Conservation (phyloP, 2,888 invertebrate genomes). For the Aromia moschata region DNA sequence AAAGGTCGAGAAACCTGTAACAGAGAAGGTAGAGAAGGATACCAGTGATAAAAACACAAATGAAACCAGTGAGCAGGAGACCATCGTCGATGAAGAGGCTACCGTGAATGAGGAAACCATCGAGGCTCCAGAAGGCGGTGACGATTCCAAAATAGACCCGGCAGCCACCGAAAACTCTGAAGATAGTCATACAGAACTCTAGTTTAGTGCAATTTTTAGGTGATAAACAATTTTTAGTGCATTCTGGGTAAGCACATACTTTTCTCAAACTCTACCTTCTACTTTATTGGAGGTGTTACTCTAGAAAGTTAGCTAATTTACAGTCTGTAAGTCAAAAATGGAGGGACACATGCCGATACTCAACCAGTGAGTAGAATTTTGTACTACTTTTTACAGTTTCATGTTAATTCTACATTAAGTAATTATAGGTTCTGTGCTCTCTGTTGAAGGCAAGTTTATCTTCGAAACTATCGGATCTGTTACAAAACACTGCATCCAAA, state of each 20-base stretch:
- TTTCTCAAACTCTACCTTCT: background rate
- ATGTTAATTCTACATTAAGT: background rate
- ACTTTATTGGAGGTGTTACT: background rate
- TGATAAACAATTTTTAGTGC: conserved; percentile 38
- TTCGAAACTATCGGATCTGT: too few relatives aligned
- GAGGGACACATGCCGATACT: too few relatives aligned
- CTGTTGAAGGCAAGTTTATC: too few relatives aligned
- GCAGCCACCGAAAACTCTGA: conserved; percentile 43
- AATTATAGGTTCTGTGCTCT: too few relatives aligned
- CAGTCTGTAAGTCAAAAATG: too few relatives aligned
- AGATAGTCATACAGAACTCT: conserved; percentile 53
- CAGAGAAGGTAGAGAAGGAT: conserved; percentile 35
- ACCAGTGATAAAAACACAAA: conserved; percentile 25
- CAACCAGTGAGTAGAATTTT: conserved; percentile 2
- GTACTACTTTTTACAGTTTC: conserved; percentile 6
- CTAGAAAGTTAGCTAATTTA: too few relatives aligned
- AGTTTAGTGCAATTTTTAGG: conserved; percentile 42
- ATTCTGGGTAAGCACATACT: conserved; percentile 15
- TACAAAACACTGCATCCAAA: too few relatives aligned
- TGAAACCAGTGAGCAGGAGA: background rate
- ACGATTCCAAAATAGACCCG: conserved; percentile 6
- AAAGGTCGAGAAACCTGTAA: conserved; percentile 55
- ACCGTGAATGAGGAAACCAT: background rate
- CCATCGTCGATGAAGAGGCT: background rate
- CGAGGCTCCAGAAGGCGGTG: background rate